A percentile compares a stretch with the other conserved stretches of the same genome.
Conservation (phyloP, 1,140 invertebrate species). For the Eupristina koningsbergeri region DNA sequence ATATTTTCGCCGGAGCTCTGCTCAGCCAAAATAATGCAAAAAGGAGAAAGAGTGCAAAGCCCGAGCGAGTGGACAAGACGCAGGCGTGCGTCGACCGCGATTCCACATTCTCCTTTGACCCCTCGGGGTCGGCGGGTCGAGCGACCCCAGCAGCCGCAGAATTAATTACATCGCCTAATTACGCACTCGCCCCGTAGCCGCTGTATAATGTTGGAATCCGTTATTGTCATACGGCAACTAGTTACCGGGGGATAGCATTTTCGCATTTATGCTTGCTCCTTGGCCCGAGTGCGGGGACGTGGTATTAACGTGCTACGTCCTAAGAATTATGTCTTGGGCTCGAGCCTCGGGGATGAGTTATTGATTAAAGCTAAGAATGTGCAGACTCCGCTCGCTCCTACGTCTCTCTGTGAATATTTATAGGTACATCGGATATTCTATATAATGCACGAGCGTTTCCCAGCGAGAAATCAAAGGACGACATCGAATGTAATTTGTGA, state of each 20-base stretch:
- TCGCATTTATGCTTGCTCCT: no score
- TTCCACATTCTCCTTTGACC: not conserved
- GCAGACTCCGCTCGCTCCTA: not conserved
- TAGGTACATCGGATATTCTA: not conserved
- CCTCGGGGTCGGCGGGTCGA: no score
- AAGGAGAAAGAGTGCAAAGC: no score
- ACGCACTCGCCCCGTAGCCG: slow-evolving; percentile 50
- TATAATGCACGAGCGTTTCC: not conserved
- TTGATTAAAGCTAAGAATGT: not conserved
- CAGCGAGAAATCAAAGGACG: not conserved
- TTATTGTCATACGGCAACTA: slow-evolving; percentile 47
- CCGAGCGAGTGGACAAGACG: no score
- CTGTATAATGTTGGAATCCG: slow-evolving; percentile 56
- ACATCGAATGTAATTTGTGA: not conserved
- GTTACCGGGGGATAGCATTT: not conserved
- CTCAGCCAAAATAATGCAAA: no score
- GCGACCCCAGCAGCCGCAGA: slow-evolving; percentile 54
- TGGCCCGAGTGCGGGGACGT: no score
- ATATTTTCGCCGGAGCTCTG: no score
- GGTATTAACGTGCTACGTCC: not conserved
- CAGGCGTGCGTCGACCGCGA: no score
- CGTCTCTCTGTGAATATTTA: not conserved
- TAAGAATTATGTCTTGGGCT: not conserved
- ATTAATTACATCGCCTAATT: slow-evolving; percentile 63
- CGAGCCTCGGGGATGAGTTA: not conserved